Evolutionary conservation across 2,113 vertebrate species (phyloP).

Genomic region (Sminthopsis crassicaudata): DNA sequence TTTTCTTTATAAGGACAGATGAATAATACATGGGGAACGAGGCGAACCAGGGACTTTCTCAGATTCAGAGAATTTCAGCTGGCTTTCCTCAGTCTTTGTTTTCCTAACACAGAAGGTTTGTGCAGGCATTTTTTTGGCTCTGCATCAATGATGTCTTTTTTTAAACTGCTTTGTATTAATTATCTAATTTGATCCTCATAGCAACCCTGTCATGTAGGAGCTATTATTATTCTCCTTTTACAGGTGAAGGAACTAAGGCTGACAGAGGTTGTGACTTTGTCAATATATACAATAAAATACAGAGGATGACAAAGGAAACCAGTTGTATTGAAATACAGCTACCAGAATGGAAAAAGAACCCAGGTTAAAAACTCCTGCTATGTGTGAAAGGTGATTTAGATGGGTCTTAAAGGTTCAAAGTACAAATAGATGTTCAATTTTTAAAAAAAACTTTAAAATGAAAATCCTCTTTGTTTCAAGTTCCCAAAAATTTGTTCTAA

Average conservation of each 20-base stretch:
- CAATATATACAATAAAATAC: neutral
- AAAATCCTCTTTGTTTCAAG: neutral
- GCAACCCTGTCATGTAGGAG: neutral
- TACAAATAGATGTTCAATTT: neutral
- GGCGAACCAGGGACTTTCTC: neutral
- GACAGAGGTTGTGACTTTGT: neutral
- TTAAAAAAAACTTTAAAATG: neutral
- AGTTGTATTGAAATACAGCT: neutral
- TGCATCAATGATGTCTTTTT: neutral
- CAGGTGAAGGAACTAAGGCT: neutral
- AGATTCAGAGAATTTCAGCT: neutral
- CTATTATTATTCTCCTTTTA: neutral
- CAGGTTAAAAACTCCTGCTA: neutral
- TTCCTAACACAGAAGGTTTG: neutral
- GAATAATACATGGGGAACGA: neutral
- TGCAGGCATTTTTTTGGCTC: neutral
- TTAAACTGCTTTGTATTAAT: neutral
- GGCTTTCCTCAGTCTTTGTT: neutral
- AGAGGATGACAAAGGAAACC: neutral
- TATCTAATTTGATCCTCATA: neutral
- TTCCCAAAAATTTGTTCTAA: neutral
- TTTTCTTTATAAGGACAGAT: neutral
- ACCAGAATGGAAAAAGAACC: neutral
- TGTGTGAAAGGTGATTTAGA: neutral
- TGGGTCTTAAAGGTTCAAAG: neutral